Percentiles rank a stretch among this genome's conserved stretches.
These are phyloP conservation scores for Labeo calbasu DNA, from an alignment of 2,797 vertebrate species.

Conservation along the genomic window DNA sequence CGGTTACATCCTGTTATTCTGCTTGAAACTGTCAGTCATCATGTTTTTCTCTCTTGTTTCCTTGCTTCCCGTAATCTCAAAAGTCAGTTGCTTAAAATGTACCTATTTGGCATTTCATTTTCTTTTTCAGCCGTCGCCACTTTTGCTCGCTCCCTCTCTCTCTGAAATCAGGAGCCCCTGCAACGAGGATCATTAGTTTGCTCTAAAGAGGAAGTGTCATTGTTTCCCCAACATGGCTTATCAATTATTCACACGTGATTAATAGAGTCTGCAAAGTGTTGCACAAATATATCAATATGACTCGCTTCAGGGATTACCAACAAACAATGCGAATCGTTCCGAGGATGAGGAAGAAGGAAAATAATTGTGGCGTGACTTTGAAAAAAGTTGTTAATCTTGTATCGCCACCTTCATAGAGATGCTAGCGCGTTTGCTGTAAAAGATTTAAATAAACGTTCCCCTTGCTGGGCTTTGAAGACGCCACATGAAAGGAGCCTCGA, in stretches of 20 bases:
- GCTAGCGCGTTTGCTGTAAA: neutral
- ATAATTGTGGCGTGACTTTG: slow-evolving; percentile 38
- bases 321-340: slow-evolving; percentile 50
- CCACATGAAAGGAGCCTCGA: slow-evolving; percentile 31
- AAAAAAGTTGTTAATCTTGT: slow-evolving; percentile 30
- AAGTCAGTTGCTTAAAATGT: slow-evolving; percentile 1
- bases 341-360: slow-evolving; percentile 13
- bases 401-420: slow-evolving; percentile 14
- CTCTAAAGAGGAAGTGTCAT: slow-evolving; percentile 58
- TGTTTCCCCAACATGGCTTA: slow-evolving; percentile 60
- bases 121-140: slow-evolving; percentile 8
- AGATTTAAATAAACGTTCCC: slow-evolving; percentile 49
- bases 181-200: slow-evolving; percentile 58
- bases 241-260: slow-evolving; percentile 64
- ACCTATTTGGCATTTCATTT: neutral
- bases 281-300: slow-evolving; percentile 45
- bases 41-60: slow-evolving; percentile 5
- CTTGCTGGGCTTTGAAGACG: slow-evolving; percentile 46
- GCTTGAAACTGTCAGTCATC: neutral
- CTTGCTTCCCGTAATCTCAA: neutral
- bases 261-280: slow-evolving; percentile 54
- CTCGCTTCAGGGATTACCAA: slow-evolving; percentile 39
- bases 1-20: neutral
- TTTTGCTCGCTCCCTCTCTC: neutral
- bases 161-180: slow-evolving; percentile 28